A percentile compares a stretch with the other conserved stretches of the same genome.
phyloP scores from a whole-genome alignment of 2,113 vertebrate genomes.

The Tylochromis polylepis region DNA sequence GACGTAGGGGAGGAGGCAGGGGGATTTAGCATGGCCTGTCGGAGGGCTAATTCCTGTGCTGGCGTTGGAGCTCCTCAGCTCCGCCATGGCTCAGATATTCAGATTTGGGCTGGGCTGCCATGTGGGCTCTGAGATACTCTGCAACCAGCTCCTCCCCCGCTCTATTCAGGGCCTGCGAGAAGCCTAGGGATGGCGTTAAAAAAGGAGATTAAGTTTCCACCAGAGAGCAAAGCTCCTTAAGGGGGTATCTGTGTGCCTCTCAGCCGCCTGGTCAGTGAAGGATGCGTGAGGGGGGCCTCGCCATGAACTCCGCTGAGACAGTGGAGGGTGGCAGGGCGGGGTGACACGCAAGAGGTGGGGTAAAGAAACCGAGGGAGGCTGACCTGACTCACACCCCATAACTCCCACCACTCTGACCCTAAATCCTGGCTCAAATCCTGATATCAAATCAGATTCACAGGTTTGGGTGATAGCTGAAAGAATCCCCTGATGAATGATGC shows the following conservation, averaged over 20 bases:
- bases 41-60: slow-evolving; percentile 73
- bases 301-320: slow-evolving; percentile 44
- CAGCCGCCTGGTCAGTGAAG: slow-evolving; percentile 75
- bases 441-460: slow-evolving; percentile 20
- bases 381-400: slow-evolving; percentile 46
- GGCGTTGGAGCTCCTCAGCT: slow-evolving; percentile 65
- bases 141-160: slow-evolving; percentile 57
- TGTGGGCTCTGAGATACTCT: slow-evolving; percentile 76
- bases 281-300: slow-evolving; percentile 54
- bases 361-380: background rate
- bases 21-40: slow-evolving; percentile 65
- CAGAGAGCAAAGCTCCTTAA: slow-evolving; percentile 79
- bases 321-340: background rate
- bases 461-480: slow-evolving; percentile 4
- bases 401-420: slow-evolving; percentile 13
- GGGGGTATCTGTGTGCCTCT: slow-evolving; percentile 78
- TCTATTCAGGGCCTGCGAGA: slow-evolving; percentile 68
- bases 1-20: slow-evolving; percentile 14
- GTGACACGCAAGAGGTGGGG: slow-evolving; percentile 1
- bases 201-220: slow-evolving; percentile 81
- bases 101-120: slow-evolving; percentile 75
- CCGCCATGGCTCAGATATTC: slow-evolving; percentile 70
- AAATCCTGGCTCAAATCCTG: background rate
- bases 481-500: background rate
- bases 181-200: slow-evolving; percentile 75